Conservation (phyloP, 2,888 invertebrate genomes). For the Pasiphila rectangulata region DNA sequence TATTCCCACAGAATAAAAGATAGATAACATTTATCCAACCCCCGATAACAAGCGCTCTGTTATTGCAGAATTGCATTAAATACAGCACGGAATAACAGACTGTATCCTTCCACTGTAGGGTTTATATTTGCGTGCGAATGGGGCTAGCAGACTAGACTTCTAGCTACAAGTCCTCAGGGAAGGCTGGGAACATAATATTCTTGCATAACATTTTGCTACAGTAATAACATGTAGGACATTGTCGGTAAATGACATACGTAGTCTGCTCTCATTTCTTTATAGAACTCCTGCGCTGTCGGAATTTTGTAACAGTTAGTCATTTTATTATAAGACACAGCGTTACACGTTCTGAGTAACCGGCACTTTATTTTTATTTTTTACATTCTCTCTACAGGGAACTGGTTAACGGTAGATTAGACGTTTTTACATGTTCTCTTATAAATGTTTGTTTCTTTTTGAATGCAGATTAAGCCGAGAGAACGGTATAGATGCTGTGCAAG, state of each 20-base stretch:
- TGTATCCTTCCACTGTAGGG: not conserved
- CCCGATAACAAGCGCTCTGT: conserved; percentile 19
- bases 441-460: no score
- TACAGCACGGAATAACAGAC: conserved; percentile 2
- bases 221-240: conserved; percentile 17
- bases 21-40: conserved; percentile 21
- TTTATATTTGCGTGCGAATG: not conserved
- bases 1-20: conserved; percentile 16
- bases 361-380: no score
- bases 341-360: no score
- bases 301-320: not conserved
- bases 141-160: conserved; percentile 9
- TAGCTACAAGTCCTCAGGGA: conserved; percentile 14
- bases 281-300: not conserved
- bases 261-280: conserved; percentile 6
- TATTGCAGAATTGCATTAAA: conserved; percentile 22
- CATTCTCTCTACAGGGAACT: no score
- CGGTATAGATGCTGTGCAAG: no score
- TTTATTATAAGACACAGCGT: not conserved
- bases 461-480: no score
- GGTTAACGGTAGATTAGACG: no score
- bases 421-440: no score
- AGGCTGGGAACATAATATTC: conserved; percentile 17
- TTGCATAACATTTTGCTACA: conserved; percentile 20
- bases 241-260: conserved; percentile 10